Base-by-base conservation (phyloP, 1,140 invertebrate genomes). In the Vollenhovia emeryi region DNA sequence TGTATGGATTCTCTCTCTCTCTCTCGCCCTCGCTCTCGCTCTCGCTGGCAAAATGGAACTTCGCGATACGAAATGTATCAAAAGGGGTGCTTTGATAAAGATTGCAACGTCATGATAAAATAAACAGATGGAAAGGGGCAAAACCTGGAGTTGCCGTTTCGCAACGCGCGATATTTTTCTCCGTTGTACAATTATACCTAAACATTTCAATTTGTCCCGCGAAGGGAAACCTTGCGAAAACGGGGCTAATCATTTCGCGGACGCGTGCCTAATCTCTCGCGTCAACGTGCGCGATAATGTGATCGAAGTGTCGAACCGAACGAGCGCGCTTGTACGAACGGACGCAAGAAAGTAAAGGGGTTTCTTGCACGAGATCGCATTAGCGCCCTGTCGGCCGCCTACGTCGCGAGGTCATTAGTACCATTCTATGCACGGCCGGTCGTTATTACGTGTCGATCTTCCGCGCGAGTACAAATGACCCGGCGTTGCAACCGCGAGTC, bases 401-500 rank as follows among this genome's bases (percentile, higher is more conserved):
- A 79, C 15, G 15, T 57, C 33, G 78, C 24, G 50, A 80, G 57
- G 66, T 80, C 86, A 59, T 88, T 88, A 88, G 57, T 71, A 75
- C 27, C 64, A 30, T 66, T 85, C 76, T 66, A 68, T 18, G 60
- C 21, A 36, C 36, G 9, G 24, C 4, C 30, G 7, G 27, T 24
- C 43, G 21, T 21, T 59, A 64, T 86, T 74, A 30, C 18, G 9
- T 24, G 66, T 27, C 24, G n/a, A 40, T 27, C 21, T 43, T 57
- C 21, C 33, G 36, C 33, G 36, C n/a, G 43, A 43, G 59, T 64
- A 55, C n/a, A 36, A 59, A 82, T 24, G 43, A 48, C 13, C 18
- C 33, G n/a, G n/a, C n/a, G 18, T 62, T 62, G 45, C 83, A 86
- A 45, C 40, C 36, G 64, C 13, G 36, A 11, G 7, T 18, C 24